Evolutionary conservation across 1,140 invertebrate genomes (phyloP), one percentile per base, ranked within the genome.

Genomic region (Neodiprion virginianus): DNA sequence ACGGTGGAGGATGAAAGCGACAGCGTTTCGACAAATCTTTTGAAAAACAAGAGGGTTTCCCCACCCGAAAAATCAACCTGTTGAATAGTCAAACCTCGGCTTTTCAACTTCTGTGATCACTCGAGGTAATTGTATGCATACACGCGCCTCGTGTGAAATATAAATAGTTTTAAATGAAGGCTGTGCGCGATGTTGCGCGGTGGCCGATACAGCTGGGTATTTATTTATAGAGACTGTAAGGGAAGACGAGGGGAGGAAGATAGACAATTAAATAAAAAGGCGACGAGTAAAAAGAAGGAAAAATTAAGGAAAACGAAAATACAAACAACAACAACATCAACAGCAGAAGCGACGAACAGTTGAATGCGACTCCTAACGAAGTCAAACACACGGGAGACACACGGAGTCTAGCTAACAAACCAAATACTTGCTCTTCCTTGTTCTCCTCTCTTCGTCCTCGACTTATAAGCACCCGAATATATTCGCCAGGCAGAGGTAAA

Each of bases 131-230:
- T 40, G 28, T 40, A n/a, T 61, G 11, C 11, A n/a, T 61, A 61
- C 11, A 61, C 11, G 0, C n/a, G 11, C 11, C 53, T n/a, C 11
- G n/a, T 61, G 53, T 61, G 4, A 61, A 61, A 61, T 61, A 61
- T 61, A 61, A 61, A 61, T 61, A 61, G 53, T 61, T 61, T 61
- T 61, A 61, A 61, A 61, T n/a, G 53, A 61, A 61, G 53, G 53
- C 53, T 61, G 53, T 8, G 53, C 8, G 53, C 1, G 28, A 40
- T 40, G 28, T 40, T 40, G 28, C 28, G 5, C n/a, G 53, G 53
- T 61, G 4, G 4, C 53, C 53, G 53, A 61, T 61, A 11, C 53
- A 40, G 53, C n/a, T 2, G 53, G n/a, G 53, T 8, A 12, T 11
- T n/a, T 61, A 61, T 61, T 61, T 61, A 11, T 61, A 61, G 53